phyloP scores from a whole-genome alignment of 1,140 invertebrate genomes.

The Protaetia brevitarsis region DNA sequence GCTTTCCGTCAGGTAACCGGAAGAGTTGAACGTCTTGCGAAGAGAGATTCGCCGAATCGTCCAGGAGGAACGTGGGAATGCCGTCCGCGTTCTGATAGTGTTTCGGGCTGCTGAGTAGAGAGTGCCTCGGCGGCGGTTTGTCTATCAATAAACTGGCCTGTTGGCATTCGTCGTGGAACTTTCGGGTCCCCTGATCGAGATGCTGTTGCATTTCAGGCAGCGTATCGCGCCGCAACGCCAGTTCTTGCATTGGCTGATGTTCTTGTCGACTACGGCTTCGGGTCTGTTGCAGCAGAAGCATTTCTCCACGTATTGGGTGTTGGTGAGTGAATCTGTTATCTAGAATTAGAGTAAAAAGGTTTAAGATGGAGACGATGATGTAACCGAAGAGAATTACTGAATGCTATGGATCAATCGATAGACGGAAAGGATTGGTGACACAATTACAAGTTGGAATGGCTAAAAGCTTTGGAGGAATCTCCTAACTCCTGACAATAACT shows the following conservation, averaged over 20 bases:
- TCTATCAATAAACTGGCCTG: background rate
- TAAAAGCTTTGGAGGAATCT: too few species aligned
- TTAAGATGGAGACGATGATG: too few species aligned
- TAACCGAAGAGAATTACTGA: too few species aligned
- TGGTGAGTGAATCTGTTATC: background rate
- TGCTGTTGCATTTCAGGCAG: background rate
- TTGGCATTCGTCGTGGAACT: slow-evolving; percentile 6
- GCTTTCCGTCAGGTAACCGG: background rate
- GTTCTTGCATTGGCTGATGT: slow-evolving; percentile 6
- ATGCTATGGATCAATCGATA: too few species aligned
- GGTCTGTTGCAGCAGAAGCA: background rate
- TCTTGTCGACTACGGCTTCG: background rate
- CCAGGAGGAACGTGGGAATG: background rate
- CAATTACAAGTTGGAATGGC: too few species aligned
- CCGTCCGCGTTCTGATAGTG: background rate
- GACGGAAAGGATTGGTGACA: too few species aligned
- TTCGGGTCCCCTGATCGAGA: background rate
- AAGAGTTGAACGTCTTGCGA: background rate
- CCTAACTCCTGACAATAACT: too few species aligned
- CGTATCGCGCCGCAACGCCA: background rate
- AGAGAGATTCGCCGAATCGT: background rate
- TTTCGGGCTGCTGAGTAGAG: background rate
- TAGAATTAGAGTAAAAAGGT: background rate
- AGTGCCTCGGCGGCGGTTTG: background rate
- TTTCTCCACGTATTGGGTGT: background rate